Base-by-base conservation (phyloP, 2,113 vertebrate genomes). In the Apaloderma vittatum region DNA sequence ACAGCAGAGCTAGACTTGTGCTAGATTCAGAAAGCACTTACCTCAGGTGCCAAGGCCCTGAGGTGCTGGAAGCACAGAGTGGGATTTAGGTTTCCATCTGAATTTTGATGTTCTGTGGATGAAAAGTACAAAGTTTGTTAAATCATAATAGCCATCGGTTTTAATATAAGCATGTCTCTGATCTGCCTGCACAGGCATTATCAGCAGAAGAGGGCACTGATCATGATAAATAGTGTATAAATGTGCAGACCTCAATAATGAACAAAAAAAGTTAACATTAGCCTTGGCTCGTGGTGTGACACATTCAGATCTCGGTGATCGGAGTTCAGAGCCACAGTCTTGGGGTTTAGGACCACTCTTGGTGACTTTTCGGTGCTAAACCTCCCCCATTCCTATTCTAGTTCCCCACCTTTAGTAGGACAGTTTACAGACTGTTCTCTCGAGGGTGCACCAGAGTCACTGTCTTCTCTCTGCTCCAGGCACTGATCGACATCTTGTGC, bases 401-500 rank as follows among this genome's bases (percentile, higher is more conserved):
- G 3, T 26, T 36, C 72, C 8, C 37, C 14, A 2, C 24, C 22
- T 22, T 21, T 1, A 1, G 24, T 0, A 11, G 82, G 65, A 27
- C 1, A 16, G 48, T 30, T 40, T 14, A 4, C 5, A 30, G 11
- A 6, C 22, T 4, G 55, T 40, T 40, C 40, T 40, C 40, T 40
- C 40, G 27, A 19, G 49, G 1, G 32, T 22, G 79, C 17, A 13
- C 11, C 55, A 8, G 5, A 9, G 29, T 91, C 81, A 80, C 6
- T 9, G 46, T 86, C 23, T 46, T 92, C 27, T 84, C 52, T 86
- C 37, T 84, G 27, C 30, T 29, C 8, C 92, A 99, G 99, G 98
- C 98, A 0, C 95, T 99, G 71, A 1, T 98, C 0, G 98, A 99
- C 54, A 70, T 99, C 29, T 83, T 99, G 59, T 45, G 98, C 87